These are phyloP conservation scores for Sepiola atlantica DNA, from an alignment of 2,888 invertebrate species.

Conservation along the genomic window DNA sequence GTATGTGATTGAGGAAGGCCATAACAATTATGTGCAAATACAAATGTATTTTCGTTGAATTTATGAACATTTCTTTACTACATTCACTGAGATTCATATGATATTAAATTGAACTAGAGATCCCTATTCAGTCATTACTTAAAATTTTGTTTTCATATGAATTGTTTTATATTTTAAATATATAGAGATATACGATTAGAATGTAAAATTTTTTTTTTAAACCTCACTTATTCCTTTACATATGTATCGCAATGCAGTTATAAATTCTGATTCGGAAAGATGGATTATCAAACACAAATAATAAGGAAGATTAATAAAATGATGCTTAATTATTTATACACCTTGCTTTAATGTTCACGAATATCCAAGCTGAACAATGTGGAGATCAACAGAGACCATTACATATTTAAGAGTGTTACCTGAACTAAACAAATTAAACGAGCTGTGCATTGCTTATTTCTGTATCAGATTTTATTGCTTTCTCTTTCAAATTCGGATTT, in stretches of 20 bases:
- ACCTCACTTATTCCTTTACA: neutral
- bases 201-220: no score
- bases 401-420: neutral
- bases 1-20: no score
- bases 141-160: no score
- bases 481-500: neutral
- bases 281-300: neutral
- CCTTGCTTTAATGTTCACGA: neutral
- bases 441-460: neutral
- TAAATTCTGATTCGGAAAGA: neutral
- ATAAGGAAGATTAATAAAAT: neutral
- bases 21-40: no score
- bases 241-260: neutral
- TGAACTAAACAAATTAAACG: neutral
- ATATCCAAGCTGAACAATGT: neutral
- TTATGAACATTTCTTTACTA: no score
- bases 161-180: no score
- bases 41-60: no score
- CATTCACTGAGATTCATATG: no score
- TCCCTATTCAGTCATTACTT: no score
- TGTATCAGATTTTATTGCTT: neutral
- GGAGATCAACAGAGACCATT: neutral
- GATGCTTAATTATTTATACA: neutral
- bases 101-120: no score
- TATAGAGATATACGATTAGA: no score